Conservation (phyloP, 2,797 vertebrate genomes). For the Oryzias dopingdopingensis region DNA sequence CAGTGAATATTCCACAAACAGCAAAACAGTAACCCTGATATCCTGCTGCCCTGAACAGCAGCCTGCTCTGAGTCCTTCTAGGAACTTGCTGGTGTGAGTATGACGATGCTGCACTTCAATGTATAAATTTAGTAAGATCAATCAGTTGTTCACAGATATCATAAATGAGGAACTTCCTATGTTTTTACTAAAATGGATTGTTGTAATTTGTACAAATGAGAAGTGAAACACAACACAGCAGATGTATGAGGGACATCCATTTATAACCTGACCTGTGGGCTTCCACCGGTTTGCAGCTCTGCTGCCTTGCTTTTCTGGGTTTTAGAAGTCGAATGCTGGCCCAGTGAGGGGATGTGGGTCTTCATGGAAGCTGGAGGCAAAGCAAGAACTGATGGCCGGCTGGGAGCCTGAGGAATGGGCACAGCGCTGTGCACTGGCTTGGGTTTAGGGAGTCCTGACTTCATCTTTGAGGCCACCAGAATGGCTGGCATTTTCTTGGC, state of each 20-base stretch:
- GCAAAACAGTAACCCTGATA: constrained; percentile 50
- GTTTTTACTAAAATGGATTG: neutral
- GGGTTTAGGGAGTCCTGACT: constrained; percentile 96
- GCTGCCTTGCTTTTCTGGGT: constrained; percentile 19
- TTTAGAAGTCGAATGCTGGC: constrained; percentile 68
- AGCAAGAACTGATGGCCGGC: constrained; percentile 70
- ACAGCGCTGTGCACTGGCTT: constrained; percentile 94
- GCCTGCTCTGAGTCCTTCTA: constrained; percentile 27
- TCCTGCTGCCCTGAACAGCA: constrained; percentile 39
- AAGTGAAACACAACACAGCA: neutral
- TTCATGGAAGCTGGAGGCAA: constrained; percentile 79
- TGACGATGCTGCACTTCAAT: neutral
- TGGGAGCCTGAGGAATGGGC: constrained; percentile 88
- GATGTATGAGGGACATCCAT: neutral
- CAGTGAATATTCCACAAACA: constrained; percentile 67
- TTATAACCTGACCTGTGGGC: constrained; percentile 85
- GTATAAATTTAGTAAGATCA: constrained; percentile 5
- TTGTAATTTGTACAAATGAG: too few relatives aligned
- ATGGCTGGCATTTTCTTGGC: constrained; percentile 93
- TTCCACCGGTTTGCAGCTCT: constrained; percentile 75
- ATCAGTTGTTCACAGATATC: neutral
- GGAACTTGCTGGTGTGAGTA: constrained; percentile 20
- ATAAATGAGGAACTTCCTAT: neutral
- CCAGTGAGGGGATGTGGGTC: constrained; percentile 55
- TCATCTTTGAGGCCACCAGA: constrained; percentile 95